Base-by-base conservation (phyloP, 2,888 invertebrate species). In the Epistrophella euchroma region DNA sequence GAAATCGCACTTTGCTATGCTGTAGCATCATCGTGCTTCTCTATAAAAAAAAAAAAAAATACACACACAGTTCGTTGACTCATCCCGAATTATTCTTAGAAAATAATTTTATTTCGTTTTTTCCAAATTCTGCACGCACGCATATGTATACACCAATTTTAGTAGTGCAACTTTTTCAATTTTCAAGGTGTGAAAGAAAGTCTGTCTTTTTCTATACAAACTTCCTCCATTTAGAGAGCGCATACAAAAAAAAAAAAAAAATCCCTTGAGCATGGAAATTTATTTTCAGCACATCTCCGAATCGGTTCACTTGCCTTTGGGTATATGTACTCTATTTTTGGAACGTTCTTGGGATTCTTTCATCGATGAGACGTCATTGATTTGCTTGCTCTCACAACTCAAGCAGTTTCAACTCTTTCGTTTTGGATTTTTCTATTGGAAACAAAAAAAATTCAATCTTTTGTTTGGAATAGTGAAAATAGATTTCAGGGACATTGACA, bases 401-500 rank as follows among this genome's bases (percentile, higher is more conserved):
- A 11, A 45, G 13, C 9, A 9, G 9, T 37, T 66, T 32, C 40
- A 74, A 60, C 58, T 66, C 17, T 68, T 66, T 74, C 43, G n/a
- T n/a, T 47, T 37, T 17, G 7, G 22, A 17, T 2, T 22, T 60
- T 6, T 66, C 58, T 75, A 52, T 72, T 56, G n/a, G n/a, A n/a
- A 35, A 35, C 22, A n/a, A 7, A 25, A 19, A 13, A 37, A 43
- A 28, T 68, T 50, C 32, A 37, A 50, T 60, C 80, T 76, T 80
- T 76, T 85, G 80, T 80, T 64, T 45, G 17, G 17, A 52, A 37
- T 22, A n/a, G 17, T 68, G n/a, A 35, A 85, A 85, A 77, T 77
- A 85, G 55, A 81, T 80, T 85, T 81, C 81, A 85, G 62, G 81
- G 81, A 68, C 85, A 85, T 76, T 85, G 85, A 83, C 82, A 73